Conservation (phyloP, 2,888 invertebrate species). For the Clivina fossor region DNA sequence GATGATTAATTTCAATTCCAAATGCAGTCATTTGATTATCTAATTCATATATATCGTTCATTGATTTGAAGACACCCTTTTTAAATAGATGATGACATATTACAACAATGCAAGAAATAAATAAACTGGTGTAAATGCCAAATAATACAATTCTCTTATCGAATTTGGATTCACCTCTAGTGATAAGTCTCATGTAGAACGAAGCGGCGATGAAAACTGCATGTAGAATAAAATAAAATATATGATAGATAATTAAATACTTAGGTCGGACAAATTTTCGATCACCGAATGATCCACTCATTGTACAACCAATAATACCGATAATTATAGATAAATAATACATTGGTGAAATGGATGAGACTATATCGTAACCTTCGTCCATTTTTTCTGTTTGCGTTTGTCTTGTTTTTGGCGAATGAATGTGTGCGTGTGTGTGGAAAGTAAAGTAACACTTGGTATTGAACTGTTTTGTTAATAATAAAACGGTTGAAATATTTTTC, state of each 20-base stretch:
- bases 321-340: conserved; percentile 13
- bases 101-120: conserved; percentile 24
- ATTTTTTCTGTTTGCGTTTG: neutral
- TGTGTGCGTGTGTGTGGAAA: neutral
- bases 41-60: conserved; percentile 17
- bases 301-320: conserved; percentile 10
- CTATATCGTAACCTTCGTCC: conserved; percentile 17
- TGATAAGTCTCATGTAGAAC: conserved; percentile 3
- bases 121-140: conserved; percentile 26
- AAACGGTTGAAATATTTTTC: neutral
- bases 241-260: conserved; percentile 16
- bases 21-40: conserved; percentile 26
- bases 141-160: conserved; percentile 26
- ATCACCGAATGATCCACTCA: conserved; percentile 9
- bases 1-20: conserved; percentile 21
- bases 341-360: conserved; percentile 21
- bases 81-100: conserved; percentile 24
- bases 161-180: conserved; percentile 12
- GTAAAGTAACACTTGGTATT: too few relatives aligned
- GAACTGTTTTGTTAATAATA: neutral
- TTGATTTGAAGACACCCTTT: conserved; percentile 7
- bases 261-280: conserved; percentile 11
- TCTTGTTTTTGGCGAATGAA: neutral
- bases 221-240: conserved; percentile 17
- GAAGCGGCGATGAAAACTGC: conserved; percentile 12